Base-by-base conservation (phyloP, 2,797 vertebrate species). In the Propithecus perrieri region DNA sequence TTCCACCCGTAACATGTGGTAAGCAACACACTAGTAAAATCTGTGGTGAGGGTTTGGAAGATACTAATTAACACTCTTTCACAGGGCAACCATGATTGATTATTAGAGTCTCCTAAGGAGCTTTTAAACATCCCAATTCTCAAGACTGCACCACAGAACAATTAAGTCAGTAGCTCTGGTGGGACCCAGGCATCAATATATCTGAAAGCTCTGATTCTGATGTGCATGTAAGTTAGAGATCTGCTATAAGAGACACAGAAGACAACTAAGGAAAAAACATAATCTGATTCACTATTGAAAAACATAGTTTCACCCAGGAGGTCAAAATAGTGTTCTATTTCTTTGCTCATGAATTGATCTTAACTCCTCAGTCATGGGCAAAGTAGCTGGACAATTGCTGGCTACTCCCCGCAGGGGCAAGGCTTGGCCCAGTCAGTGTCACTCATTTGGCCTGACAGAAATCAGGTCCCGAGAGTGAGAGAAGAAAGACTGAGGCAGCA, bases 311-410 rank as follows among this genome's bases (percentile, higher is more conserved):
- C 46, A 80, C 26, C 7, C 61, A 55, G 14, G n/a, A 80, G 15
- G 28, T 65, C 57, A 86, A 92, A 96, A 85, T 75, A 78, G 17
- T 75, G 53, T 95, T 75, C 53, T 71, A 6, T 83, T 93, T 93
- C 59, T 90, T 84, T 84, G 55, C 35, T 4, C 46, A 38, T 50
- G 87, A 57, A 59, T 53, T 67, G 7, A 93, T 59, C 14, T 71
- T 81, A 61, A 96, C 20, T 90, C 12, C 13, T 35, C 22, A 46
- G 59, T 48, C 35, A 14, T 0, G 33, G 35, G 35, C 75, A 83
- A 30, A 87, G 55, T 4, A 92, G 15, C 46, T 35, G 33, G 65
- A 80, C 55, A 74, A 80, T 9, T 24, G 2, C 38, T 88, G 15
- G 22, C 20, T 91, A 9, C 24, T 43, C 15, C 33, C 13, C 65